phyloP scores from a whole-genome alignment of 92 coral and sea anemone species.

The Zoanthus sansibaricus region DNA sequence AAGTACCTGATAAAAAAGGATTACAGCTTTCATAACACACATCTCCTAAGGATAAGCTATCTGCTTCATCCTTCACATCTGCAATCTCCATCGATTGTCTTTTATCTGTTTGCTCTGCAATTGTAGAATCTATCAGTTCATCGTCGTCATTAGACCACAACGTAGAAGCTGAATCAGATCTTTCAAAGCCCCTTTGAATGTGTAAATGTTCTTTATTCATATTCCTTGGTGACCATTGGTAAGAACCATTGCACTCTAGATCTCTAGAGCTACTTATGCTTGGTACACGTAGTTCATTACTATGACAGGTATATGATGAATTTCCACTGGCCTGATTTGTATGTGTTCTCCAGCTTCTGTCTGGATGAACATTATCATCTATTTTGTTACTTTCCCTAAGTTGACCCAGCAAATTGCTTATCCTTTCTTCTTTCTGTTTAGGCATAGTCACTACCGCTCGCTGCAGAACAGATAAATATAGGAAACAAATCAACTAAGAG shows the following conservation, averaged over 20 bases:
- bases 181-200: not conserved
- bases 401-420: conserved; percentile 65
- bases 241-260: not conserved
- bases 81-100: not conserved
- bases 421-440: conserved; percentile 74
- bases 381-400: conserved; percentile 41
- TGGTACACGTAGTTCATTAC: not conserved
- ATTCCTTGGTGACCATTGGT: not conserved
- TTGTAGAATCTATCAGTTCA: not conserved
- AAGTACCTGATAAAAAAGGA: not conserved
- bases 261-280: not conserved
- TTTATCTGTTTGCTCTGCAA: not conserved
- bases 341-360: conserved; percentile 9
- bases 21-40: not conserved
- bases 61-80: not conserved
- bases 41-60: not conserved
- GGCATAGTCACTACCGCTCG: conserved; percentile 86
- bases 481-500: too few species aligned
- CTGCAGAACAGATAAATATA: conserved; percentile 28
- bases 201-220: not conserved
- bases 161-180: not conserved
- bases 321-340: not conserved
- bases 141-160: not conserved
- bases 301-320: not conserved
- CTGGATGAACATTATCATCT: conserved; percentile 28